A percentile compares a stretch with the other conserved stretches of the same genome.
These are phyloP conservation scores for Trisateles emortualis DNA, from an alignment of 2,888 invertebrate genomes.

Conservation along the genomic window DNA sequence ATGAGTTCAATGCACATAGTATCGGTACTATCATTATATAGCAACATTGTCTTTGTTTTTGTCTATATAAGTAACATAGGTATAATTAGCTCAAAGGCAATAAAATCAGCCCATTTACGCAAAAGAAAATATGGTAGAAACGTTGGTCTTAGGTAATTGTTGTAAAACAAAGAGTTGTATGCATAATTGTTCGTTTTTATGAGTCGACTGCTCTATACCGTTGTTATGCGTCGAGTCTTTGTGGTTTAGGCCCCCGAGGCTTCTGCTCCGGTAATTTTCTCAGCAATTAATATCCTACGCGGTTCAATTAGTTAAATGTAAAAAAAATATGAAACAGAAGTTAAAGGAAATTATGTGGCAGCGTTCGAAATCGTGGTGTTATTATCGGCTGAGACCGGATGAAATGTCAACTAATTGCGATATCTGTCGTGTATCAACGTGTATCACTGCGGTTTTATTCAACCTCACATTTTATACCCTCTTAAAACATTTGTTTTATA, in stretches of 20 bases:
- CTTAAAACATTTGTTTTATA: constrained; percentile 22
- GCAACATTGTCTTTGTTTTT: constrained; percentile 21
- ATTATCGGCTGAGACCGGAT: constrained; percentile 59
- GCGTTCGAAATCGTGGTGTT: constrained; percentile 65
- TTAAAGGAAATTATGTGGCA: constrained; percentile 68
- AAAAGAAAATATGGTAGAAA: constrained; percentile 65
- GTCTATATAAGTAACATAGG: constrained; percentile 17
- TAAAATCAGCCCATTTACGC: constrained; percentile 52
- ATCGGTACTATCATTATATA: neutral
- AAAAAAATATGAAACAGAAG: constrained; percentile 75
- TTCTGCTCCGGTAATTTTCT: constrained; percentile 74
- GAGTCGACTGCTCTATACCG: constrained; percentile 57
- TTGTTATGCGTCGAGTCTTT: constrained; percentile 63
- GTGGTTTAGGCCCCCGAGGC: constrained; percentile 76
- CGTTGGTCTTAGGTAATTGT: constrained; percentile 65
- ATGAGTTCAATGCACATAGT: neutral
- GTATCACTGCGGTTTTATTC: constrained; percentile 62
- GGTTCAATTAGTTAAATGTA: constrained; percentile 77
- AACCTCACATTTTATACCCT: constrained; percentile 34
- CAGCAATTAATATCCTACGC: constrained; percentile 80
- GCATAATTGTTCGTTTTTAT: constrained; percentile 78
- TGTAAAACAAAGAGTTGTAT: constrained; percentile 67
- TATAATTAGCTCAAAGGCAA: constrained; percentile 47
- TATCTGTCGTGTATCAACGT: constrained; percentile 63
- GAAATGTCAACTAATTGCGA: constrained; percentile 70